Evolutionary conservation across 1,140 invertebrate species (phyloP), one percentile per base, ranked within the genome.

Genomic region (Microplitis mediator): DNA sequence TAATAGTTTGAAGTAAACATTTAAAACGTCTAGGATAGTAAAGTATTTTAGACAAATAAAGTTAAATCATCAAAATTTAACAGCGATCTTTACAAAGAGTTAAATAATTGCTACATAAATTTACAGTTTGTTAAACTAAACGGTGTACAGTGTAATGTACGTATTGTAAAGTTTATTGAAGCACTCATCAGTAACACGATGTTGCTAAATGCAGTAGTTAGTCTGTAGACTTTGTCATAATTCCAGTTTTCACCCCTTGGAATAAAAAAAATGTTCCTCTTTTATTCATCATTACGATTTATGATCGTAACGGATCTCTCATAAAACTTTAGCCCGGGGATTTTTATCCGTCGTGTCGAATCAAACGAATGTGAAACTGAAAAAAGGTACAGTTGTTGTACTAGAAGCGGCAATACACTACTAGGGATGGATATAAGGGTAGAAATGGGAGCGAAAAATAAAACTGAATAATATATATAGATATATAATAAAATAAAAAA

Each of bases 281-380:
- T 67, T 36, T 52, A 54, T 54, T 64, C 13, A 23, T 50, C 31
- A 50, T 4, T 4, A 35, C 32, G 36, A 67, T 67, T 67, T 67
- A 67, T 13, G 65, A 67, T 54, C 51, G 51, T 54, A 67, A 67
- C 50, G 16, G 65, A 52, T 52, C 23, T 13, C 4, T 11, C 9
- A 23, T 8, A 67, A 34, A 34, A 54, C 34, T 54, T 67, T 9
- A 11, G 23, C 50, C 11, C 13, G 4, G n/a, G 31, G 13, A 31
- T 67, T 31, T 67, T 35, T 32, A 67, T 51, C 14, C 32, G 31
- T 65, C 62, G 51, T 67, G 65, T 67, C 51, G 65, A 67, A 67
- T 67, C n/a, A 23, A 32, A 54, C 52, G 23, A 50, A 14, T 16
- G 63, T 45, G 16, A 63, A 3, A 23, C 8, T 50, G 39, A 65